Percentiles rank a stretch among this genome's conserved stretches.
Evolutionary conservation across 2,797 vertebrate genomes (phyloP).

Genomic region (Sternotherus odoratus): DNA sequence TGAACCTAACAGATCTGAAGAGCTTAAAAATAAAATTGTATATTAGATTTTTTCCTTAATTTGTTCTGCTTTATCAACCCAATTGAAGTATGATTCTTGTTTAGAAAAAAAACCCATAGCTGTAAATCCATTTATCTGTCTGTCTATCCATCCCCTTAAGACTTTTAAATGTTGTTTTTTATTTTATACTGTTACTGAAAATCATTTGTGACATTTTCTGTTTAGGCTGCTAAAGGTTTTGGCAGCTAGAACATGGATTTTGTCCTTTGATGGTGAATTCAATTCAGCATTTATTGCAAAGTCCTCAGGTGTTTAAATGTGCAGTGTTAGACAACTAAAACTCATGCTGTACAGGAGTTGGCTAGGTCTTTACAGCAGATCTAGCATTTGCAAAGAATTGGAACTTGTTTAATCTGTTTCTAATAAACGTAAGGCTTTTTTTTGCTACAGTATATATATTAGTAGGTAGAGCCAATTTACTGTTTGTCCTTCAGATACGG

Average conservation of each 20-base stretch:
- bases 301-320: constrained; percentile 54
- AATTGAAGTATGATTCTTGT: constrained; percentile 53
- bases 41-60: constrained; percentile 29
- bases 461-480: constrained; percentile 36
- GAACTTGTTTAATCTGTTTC: constrained; percentile 68
- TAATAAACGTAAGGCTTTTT: constrained; percentile 44
- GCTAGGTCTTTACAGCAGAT: constrained; percentile 54
- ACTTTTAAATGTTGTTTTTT: constrained; percentile 57
- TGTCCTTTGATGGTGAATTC: constrained; percentile 72
- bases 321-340: constrained; percentile 59
- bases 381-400: constrained; percentile 51
- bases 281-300: constrained; percentile 60
- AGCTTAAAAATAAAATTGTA: constrained; percentile 51
- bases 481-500: constrained; percentile 19
- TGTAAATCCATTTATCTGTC: constrained; percentile 45
- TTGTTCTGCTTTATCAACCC: constrained; percentile 21
- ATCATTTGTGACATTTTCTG: constrained; percentile 74
- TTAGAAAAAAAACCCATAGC: constrained; percentile 51
- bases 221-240: constrained; percentile 72
- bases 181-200: constrained; percentile 41
- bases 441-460: not conserved
- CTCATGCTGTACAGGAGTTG: constrained; percentile 43
- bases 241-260: constrained; percentile 72
- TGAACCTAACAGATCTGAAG: constrained; percentile 13
- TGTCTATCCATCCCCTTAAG: constrained; percentile 47